Percentiles rank a stretch among this genome's conserved stretches.
These are phyloP conservation scores for Halocynthia roretzi DNA, from an alignment of 23 tunicate species.

Conservation along the genomic window DNA sequence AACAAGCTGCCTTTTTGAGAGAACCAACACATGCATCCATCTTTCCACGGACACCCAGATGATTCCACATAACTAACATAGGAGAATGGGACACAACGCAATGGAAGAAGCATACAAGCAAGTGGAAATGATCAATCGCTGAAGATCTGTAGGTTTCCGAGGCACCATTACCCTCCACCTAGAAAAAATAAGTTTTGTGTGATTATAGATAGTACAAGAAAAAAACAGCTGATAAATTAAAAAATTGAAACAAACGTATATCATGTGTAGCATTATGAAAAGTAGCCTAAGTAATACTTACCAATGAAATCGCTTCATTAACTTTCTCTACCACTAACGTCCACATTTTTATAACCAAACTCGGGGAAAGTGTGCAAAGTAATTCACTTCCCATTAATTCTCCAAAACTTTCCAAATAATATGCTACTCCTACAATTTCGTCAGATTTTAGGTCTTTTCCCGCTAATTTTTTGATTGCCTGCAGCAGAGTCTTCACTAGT, in stretches of 20 bases:
- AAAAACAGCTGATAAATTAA: too few relatives aligned
- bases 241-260: too few relatives aligned
- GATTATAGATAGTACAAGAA: too few relatives aligned
- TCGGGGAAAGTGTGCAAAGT: background rate
- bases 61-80: slow-evolving; percentile 14
- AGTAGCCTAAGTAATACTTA: too few relatives aligned
- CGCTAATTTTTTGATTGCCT: background rate
- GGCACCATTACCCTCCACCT: too few relatives aligned
- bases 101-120: background rate
- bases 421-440: background rate
- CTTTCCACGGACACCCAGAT: slow-evolving; percentile 12
- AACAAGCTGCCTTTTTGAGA: too few relatives aligned
- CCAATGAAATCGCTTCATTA: too few relatives aligned
- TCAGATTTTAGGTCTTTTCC: background rate
- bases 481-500: slow-evolving; percentile 9
- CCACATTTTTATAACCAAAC: slow-evolving; percentile 10
- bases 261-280: too few relatives aligned
- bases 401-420: background rate
- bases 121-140: background rate
- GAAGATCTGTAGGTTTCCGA: background rate
- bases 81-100: slow-evolving; percentile 1
- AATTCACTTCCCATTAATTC: background rate
- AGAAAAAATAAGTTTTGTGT: too few relatives aligned
- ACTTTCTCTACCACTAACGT: background rate
- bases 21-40: background rate